Conservation (phyloP, 2,797 vertebrate genomes). For the Hyperoplus lanceolatus region DNA sequence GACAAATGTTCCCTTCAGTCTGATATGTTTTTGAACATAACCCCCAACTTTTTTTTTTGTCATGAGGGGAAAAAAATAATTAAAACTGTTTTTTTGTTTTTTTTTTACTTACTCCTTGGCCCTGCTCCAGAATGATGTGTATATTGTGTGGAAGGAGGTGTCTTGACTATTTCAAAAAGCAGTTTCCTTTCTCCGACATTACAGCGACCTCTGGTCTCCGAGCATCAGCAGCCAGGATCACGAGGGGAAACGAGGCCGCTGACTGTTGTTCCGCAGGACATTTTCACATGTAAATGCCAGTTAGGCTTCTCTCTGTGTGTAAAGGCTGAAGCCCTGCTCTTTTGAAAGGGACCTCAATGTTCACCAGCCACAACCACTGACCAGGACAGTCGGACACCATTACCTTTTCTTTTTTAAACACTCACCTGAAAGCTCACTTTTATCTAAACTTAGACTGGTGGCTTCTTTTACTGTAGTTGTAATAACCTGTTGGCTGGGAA, state of each 20-base stretch:
- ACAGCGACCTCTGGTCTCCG: slow-evolving; percentile 15
- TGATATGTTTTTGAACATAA: slow-evolving; percentile 56
- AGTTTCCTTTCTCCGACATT: slow-evolving; percentile 28
- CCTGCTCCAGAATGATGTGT: slow-evolving; percentile 59
- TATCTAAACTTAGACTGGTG: slow-evolving; percentile 47
- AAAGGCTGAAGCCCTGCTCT: slow-evolving; percentile 43
- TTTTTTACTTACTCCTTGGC: slow-evolving; percentile 4
- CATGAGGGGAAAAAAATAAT: slow-evolving; percentile 32
- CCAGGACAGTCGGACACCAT: slow-evolving; percentile 2
- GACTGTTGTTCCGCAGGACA: slow-evolving; percentile 10
- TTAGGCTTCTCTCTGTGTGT: background rate
- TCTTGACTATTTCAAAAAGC: slow-evolving; percentile 36
- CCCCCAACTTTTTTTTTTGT: slow-evolving; percentile 17
- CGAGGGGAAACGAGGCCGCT: background rate
- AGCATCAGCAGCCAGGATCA: slow-evolving; percentile 45
- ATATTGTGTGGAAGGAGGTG: slow-evolving; percentile 55
- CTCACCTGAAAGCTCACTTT: slow-evolving; percentile 55
- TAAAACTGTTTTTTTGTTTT: background rate
- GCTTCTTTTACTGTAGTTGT: slow-evolving; percentile 59
- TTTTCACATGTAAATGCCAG: background rate
- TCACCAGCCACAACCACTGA: background rate
- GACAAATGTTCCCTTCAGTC: slow-evolving; percentile 34
- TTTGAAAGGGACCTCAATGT: slow-evolving; percentile 34
- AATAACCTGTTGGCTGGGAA: slow-evolving; percentile 43
- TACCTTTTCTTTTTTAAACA: slow-evolving; percentile 39